These are phyloP conservation scores for Amazona ochrocephala DNA, from an alignment of 2,797 vertebrate species.

Conservation along the genomic window DNA sequence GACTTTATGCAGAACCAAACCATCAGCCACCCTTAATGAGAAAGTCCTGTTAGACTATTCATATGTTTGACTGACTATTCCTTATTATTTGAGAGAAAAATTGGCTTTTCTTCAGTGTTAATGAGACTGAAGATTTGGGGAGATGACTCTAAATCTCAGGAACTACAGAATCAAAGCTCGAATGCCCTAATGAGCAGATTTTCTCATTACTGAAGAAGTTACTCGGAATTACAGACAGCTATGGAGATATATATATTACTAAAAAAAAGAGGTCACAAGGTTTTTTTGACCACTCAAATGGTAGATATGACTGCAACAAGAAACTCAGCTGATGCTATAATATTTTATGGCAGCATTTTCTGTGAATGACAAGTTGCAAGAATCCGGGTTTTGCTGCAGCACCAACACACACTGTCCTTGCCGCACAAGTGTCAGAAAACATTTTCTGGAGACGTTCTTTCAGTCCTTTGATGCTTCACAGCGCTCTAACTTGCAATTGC, in stretches of 20 bases:
- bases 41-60: neutral
- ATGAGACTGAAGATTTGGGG: neutral
- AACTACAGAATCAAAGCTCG: conserved; percentile 13
- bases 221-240: neutral
- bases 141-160: neutral
- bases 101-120: neutral
- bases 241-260: neutral
- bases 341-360: neutral
- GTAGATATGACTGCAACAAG: neutral
- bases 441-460: neutral
- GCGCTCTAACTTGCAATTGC: neutral
- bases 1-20: conserved; percentile 3
- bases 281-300: neutral
- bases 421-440: neutral
- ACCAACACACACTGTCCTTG: neutral
- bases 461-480: neutral
- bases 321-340: neutral
- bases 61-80: neutral
- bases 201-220: neutral
- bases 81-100: neutral
- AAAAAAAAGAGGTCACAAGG: neutral
- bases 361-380: neutral
- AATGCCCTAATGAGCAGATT: conserved; percentile 1
- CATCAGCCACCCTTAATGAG: neutral
- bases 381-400: neutral